Percentiles rank a stretch among this genome's conserved stretches.
Conservation (phyloP, 2,113 vertebrate species). For the Anarhynchus alexandrinus region DNA sequence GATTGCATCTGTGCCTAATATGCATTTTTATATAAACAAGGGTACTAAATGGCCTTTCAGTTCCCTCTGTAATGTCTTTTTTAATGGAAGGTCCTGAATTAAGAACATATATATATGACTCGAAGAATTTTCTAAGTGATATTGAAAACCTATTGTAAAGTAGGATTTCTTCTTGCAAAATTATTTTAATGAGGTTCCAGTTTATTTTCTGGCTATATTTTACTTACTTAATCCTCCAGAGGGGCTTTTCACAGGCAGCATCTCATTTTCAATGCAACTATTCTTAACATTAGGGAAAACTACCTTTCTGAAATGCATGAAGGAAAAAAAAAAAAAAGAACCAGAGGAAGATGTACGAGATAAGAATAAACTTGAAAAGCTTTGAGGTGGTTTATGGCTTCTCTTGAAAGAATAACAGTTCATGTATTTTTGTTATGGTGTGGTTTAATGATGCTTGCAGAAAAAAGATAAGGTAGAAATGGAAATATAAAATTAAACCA, state of each 20-base stretch:
- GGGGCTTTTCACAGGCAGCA: conserved; percentile 51
- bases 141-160: conserved; percentile 44
- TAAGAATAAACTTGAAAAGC: conserved; percentile 67
- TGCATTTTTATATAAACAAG: conserved; percentile 60
- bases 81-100: conserved; percentile 64
- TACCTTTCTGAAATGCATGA: conserved; percentile 59
- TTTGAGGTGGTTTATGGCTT: conserved; percentile 68
- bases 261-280: conserved; percentile 61
- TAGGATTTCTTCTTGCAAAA: conserved; percentile 47
- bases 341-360: conserved; percentile 55
- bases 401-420: conserved; percentile 63
- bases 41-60: conserved; percentile 52
- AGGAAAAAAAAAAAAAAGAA: not conserved
- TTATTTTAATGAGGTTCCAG: conserved; percentile 64
- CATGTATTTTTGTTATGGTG: conserved; percentile 67
- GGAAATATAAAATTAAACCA: conserved; percentile 68
- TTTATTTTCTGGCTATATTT: conserved; percentile 63
- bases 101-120: conserved; percentile 41
- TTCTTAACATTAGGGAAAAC: conserved; percentile 60
- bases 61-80: conserved; percentile 49
- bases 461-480: conserved; percentile 64
- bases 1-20: conserved; percentile 42
- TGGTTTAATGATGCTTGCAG: conserved; percentile 69
- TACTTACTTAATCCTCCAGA: conserved; percentile 62
- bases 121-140: conserved; percentile 52